These are phyloP conservation scores for Drosophila funebris DNA, from an alignment of 1,140 invertebrate genomes.

Conservation along the genomic window DNA sequence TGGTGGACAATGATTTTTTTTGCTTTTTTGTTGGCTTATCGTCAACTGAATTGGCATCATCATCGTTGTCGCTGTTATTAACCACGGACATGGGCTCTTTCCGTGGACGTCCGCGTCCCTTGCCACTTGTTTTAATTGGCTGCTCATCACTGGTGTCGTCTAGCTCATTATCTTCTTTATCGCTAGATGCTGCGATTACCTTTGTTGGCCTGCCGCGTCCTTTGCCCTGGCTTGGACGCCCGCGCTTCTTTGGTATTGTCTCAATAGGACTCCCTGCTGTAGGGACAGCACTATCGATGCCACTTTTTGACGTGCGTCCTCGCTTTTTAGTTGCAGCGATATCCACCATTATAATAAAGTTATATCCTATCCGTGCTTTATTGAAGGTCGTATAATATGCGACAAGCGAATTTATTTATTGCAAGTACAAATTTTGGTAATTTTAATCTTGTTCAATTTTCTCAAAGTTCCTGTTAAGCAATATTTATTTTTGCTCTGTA, in stretches of 20 bases:
- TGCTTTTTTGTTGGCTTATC: slow-evolving; percentile 1
- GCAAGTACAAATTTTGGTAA: no score
- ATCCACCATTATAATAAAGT: slow-evolving; percentile 49
- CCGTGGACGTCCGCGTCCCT: slow-evolving; percentile 69
- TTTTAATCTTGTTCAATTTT: no score
- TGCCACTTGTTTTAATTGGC: slow-evolving; percentile 4
- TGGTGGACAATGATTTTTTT: slow-evolving; percentile 23
- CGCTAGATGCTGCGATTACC: neutral
- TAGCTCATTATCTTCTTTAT: neutral
- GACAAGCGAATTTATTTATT: no score
- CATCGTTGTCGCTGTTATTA: slow-evolving; percentile 20
- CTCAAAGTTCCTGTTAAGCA: no score
- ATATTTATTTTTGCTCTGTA: no score
- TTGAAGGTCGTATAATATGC: no score
- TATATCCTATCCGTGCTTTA: no score
- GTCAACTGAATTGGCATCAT: slow-evolving; percentile 13
- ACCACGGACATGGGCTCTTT: neutral
- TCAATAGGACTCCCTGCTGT: slow-evolving; percentile 21
- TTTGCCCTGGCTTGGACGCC: slow-evolving; percentile 53
- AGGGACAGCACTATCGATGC: neutral
- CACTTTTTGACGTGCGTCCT: slow-evolving; percentile 55
- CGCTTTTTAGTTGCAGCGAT: slow-evolving; percentile 52
- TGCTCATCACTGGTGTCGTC: neutral
- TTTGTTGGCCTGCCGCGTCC: slow-evolving; percentile 45
- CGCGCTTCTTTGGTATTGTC: slow-evolving; percentile 52